Percentiles rank a stretch among this genome's conserved stretches.
phyloP scores from a whole-genome alignment of 2,113 vertebrate species.

The Oxygymnocypris stewartii region DNA sequence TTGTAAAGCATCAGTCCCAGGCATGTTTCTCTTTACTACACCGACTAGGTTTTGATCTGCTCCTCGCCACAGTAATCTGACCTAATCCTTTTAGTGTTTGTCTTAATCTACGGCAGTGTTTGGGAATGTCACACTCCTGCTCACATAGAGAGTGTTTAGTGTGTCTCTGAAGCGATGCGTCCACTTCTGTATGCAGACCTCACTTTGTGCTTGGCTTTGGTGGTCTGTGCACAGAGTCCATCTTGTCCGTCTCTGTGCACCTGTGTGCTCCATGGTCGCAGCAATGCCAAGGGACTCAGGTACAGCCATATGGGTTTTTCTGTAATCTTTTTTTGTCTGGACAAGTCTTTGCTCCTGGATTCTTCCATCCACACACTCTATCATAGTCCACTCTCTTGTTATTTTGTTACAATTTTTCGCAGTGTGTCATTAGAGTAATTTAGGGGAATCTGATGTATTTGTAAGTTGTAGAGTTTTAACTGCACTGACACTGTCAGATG shows the following conservation, averaged over 20 bases:
- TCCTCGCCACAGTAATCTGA: conserved; percentile 77
- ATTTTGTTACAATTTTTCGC: neutral
- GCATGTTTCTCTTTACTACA: conserved; percentile 19
- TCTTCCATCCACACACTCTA: neutral
- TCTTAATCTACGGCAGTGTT: conserved; percentile 60
- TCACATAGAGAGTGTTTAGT: conserved; percentile 50
- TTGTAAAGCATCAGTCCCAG: neutral
- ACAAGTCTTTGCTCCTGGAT: neutral
- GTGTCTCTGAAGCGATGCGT: conserved; percentile 72
- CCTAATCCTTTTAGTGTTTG: conserved; percentile 75
- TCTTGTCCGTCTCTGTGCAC: conserved; percentile 83
- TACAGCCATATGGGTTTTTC: conserved; percentile 58
- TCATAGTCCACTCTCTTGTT: neutral
- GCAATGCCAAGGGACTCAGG: conserved; percentile 79
- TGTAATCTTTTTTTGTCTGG: neutral
- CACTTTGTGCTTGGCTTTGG: conserved; percentile 64
- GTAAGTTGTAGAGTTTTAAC: neutral
- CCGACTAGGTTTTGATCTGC: conserved; percentile 57
- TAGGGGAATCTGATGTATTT: neutral
- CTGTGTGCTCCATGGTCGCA: conserved; percentile 77
- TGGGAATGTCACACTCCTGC: conserved; percentile 50
- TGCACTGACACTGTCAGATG: neutral
- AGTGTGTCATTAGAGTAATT: neutral
- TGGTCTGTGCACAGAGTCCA: conserved; percentile 49
- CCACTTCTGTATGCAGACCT: conserved; percentile 70